Evolutionary conservation across 2,888 invertebrate species (phyloP).

Genomic region (Rhaphigaster nebulosa): DNA sequence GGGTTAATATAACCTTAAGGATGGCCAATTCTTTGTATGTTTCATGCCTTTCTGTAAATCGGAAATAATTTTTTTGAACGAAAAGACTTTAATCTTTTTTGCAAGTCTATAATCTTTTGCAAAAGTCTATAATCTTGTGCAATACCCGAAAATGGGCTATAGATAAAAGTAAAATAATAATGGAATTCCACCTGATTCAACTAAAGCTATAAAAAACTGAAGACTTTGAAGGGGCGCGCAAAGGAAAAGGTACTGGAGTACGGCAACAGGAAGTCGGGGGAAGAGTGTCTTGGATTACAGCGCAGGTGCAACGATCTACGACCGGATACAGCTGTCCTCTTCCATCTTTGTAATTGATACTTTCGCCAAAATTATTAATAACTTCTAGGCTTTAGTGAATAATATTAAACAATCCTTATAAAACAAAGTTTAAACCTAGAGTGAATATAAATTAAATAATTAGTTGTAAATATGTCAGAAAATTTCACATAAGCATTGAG

Average conservation of each 20-base stretch:
- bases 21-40: too few species aligned
- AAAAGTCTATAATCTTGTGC: too few species aligned
- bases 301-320: conserved; percentile 12
- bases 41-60: too few species aligned
- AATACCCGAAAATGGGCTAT: too few species aligned
- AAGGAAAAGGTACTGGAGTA: neutral
- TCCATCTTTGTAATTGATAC: conserved; percentile 14
- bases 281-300: conserved; percentile 39
- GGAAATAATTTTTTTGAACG: too few species aligned
- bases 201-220: neutral
- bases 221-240: neutral
- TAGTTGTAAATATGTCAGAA: neutral
- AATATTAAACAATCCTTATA: neutral
- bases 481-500: neutral
- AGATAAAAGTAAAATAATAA: neutral
- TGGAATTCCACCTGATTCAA: neutral
- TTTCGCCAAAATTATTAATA: conserved; percentile 23
- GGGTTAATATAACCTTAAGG: too few species aligned
- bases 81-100: too few species aligned
- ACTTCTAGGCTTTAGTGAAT: neutral
- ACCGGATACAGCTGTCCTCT: conserved; percentile 31
- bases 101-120: neutral
- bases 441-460: neutral
- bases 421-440: neutral
- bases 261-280: conserved; percentile 44